Conservation (phyloP, 2,797 vertebrate genomes). For the Myoxocephalus aenaeus region DNA sequence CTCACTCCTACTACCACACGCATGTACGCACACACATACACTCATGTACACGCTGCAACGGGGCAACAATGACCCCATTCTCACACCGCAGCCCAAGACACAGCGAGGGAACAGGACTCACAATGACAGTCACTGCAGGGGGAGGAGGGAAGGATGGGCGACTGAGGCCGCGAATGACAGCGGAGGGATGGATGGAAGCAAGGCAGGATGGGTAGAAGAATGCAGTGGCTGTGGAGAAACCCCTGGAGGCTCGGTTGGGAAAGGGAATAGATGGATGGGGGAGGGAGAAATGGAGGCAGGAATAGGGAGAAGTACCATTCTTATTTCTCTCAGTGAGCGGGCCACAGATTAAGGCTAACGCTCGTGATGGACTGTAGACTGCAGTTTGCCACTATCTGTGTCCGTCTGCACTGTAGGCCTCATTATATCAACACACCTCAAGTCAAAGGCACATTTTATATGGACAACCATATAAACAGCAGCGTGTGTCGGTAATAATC, state of each 20-base stretch:
- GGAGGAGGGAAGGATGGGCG: conserved; percentile 48
- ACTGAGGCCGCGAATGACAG: conserved; percentile 62
- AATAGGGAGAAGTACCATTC: conserved; percentile 43
- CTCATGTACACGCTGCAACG: conserved; percentile 53
- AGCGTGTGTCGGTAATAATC: not conserved
- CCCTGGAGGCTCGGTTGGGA: conserved; percentile 69
- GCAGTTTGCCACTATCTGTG: conserved; percentile 19
- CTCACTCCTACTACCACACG: conserved; percentile 47
- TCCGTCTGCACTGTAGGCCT: conserved; percentile 32
- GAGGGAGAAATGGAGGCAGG: conserved; percentile 46
- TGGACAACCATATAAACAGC: not conserved
- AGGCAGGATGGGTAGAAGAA: conserved; percentile 62
- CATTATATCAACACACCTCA: conserved; percentile 42
- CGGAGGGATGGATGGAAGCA: conserved; percentile 59
- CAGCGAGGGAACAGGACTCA: conserved; percentile 72
- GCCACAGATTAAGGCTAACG: conserved; percentile 58
- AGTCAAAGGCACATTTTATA: conserved; percentile 28
- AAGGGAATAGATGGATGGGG: conserved; percentile 60
- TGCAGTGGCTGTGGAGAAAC: conserved; percentile 60
- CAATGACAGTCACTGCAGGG: conserved; percentile 79
- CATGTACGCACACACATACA: conserved; percentile 9
- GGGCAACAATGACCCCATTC: conserved; percentile 86
- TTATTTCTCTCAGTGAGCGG: conserved; percentile 37
- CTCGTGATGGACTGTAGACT: conserved; percentile 38
- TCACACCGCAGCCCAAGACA: conserved; percentile 79